Conservation (phyloP, 2,113 vertebrate species). For the Triplophysa dalaica region DNA sequence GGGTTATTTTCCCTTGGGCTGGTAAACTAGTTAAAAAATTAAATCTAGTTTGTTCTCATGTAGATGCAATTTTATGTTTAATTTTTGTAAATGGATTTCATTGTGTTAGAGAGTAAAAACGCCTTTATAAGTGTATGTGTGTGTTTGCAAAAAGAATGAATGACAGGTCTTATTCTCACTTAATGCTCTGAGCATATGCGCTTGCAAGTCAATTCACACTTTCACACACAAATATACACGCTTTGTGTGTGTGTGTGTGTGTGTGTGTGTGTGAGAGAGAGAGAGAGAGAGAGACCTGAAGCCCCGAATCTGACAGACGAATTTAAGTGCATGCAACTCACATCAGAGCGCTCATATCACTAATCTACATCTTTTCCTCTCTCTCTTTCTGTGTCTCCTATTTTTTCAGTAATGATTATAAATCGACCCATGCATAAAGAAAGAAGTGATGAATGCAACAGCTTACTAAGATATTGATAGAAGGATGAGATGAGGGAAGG, state of each 20-base stretch:
- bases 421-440: not conserved
- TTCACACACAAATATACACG: not conserved
- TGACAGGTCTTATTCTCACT: slow-evolving; percentile 5
- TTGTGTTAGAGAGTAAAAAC: not conserved
- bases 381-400: not conserved
- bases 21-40: no score
- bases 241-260: slow-evolving; percentile 23
- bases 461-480: not conserved
- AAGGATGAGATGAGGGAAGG: not conserved
- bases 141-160: not conserved
- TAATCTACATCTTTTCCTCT: not conserved
- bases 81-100: not conserved
- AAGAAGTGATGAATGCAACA: not conserved
- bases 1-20: no score
- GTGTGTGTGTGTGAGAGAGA: not conserved
- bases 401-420: not conserved
- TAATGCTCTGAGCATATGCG: slow-evolving; percentile 1
- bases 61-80: no score
- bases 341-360: not conserved
- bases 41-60: no score
- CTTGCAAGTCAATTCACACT: slow-evolving; percentile 33
- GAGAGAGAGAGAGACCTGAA: no score
- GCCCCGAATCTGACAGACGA: slow-evolving; percentile 24
- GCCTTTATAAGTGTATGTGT: not conserved
- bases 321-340: slow-evolving; percentile 22